Conservation (phyloP, 2,888 invertebrate species). For the Drosophila nr. fundita region DNA sequence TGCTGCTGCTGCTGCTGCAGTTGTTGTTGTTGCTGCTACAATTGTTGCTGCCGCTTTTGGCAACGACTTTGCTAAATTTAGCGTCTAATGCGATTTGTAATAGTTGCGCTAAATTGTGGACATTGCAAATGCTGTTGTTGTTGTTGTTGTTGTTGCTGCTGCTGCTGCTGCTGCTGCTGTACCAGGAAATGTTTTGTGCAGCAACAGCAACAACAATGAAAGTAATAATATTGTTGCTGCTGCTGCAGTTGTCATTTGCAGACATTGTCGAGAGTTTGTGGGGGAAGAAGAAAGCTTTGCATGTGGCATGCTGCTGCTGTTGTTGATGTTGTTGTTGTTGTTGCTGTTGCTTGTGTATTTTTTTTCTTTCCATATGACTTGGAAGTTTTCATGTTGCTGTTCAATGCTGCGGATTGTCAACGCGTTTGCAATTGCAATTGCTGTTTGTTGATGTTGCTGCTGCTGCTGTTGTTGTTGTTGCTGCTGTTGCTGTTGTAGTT, state of each 20-base stretch:
- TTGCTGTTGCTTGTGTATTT: constrained; percentile 13
- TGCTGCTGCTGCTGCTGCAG: constrained; percentile 22
- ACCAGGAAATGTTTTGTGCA: constrained; percentile 71
- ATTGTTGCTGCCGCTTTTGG: constrained; percentile 22
- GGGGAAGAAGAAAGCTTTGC: constrained; percentile 42
- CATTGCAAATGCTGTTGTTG: constrained; percentile 37
- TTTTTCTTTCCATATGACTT: constrained; percentile 56
- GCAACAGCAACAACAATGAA: constrained; percentile 43
- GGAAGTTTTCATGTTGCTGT: constrained; percentile 57
- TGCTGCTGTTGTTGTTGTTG: not conserved
- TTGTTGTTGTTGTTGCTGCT: constrained; percentile 3
- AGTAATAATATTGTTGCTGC: constrained; percentile 65
- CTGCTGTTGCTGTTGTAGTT: fast-evolving
- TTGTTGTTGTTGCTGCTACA: constrained; percentile 1
- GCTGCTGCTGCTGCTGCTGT: constrained; percentile 35
- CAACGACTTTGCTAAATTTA: constrained; percentile 68
- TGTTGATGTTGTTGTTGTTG: constrained; percentile 28
- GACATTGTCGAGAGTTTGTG: constrained; percentile 21
- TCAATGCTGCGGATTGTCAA: constrained; percentile 61
- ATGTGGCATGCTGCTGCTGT: constrained; percentile 45
- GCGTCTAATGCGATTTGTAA: constrained; percentile 77
- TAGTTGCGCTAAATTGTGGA: constrained; percentile 74
- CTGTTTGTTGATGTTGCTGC: constrained; percentile 32
- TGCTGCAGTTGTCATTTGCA: constrained; percentile 47
- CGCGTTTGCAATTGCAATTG: constrained; percentile 48